Conservation (phyloP, 2,888 invertebrate genomes). For the Odontomyia ornata region DNA sequence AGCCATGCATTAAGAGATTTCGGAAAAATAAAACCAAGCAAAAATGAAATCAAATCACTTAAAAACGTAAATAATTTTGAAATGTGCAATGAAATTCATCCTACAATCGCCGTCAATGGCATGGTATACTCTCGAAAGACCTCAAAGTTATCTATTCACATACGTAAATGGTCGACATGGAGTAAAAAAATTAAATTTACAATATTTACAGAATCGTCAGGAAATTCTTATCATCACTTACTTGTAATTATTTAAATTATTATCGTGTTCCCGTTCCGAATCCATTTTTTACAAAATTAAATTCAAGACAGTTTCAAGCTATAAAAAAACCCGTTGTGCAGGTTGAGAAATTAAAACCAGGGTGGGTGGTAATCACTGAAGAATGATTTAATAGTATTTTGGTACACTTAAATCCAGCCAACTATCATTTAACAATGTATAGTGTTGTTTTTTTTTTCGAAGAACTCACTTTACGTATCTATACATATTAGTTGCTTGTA, state of each 20-base stretch:
- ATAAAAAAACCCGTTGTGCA: no score
- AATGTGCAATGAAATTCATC: background rate
- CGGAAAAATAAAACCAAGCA: background rate
- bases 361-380: no score
- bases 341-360: no score
- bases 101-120: background rate
- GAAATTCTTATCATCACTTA: conserved; percentile 45
- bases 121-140: background rate
- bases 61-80: conserved; percentile 15
- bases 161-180: background rate
- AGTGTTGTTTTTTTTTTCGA: no score
- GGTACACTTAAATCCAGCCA: no score
- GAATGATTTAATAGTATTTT: no score
- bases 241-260: conserved; percentile 50
- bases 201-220: conserved; percentile 15
- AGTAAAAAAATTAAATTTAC: conserved; percentile 34
- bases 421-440: no score
- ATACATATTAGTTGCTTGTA: no score
- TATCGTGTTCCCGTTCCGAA: conserved; percentile 50
- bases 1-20: conserved; percentile 23
- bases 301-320: no score
- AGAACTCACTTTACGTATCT: no score
- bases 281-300: conserved; percentile 47
- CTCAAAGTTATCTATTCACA: conserved; percentile 14
- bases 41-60: conserved; percentile 20